Base-by-base conservation (phyloP, 2,113 vertebrate genomes). In the Neoarius graeffei region DNA sequence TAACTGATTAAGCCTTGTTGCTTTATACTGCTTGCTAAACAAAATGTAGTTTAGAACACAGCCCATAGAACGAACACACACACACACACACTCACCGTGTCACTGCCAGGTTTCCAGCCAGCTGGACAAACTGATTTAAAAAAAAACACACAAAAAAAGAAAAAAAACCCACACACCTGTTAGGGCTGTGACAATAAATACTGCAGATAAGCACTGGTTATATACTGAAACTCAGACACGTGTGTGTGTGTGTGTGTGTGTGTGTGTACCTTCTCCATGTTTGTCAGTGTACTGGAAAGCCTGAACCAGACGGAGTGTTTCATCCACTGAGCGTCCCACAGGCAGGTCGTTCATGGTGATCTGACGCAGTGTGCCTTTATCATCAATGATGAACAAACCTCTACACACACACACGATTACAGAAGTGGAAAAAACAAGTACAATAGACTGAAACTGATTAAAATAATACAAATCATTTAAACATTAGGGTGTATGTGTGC, bases 271-370 rank as follows among this genome's bases (percentile, higher is more conserved):
- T 97, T 99, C 98, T 93, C 97, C 98, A 1, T 99, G 98, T 92
- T 97, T 98, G 91, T 99, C 98, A 0, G 98, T 99, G 86, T 99
- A 99, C 81, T 99, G 98, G 95, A 99, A 99, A 90, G 98, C 98
- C 93, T 99, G 98, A 54, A 99, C 97, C 92, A 99, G 94, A 88
- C 97, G 96, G 59, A 99, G 96, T 0, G 98, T 99, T 94, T 99
- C 98, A 89, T 99, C 98, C 86, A 99, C 98, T 0, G 97, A 99
- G 94, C 98, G 95, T 25, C 98, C 98, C 30, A 99, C 98, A 4
- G 98, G 98, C 89, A 99, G 97, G 91, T 99, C 98, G 48, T 99
- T 99, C 97, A 99, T 97, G 0, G 98, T 99, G 93, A 99, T 99
- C 93, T 99, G 98, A 87, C 98, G 95, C 48, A 99, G 95, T 91